Base-by-base conservation (phyloP, 2,113 vertebrate genomes). In the Myocastor coypus region DNA sequence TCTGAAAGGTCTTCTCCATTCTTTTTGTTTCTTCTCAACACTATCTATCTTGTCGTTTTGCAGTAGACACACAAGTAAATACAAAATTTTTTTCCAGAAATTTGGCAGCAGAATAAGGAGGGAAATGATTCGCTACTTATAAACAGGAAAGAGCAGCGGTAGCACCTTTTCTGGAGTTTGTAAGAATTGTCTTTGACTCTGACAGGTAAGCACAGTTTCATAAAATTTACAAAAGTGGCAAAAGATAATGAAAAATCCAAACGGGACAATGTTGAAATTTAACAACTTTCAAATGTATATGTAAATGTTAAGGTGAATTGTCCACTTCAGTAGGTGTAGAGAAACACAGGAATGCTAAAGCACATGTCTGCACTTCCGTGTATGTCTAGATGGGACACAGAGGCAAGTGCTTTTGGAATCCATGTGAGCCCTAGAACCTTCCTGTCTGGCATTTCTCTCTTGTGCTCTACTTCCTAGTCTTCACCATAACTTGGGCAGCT, bases 61-160 rank as follows among this genome's bases (percentile, higher is more conserved):
- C 40, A 50, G n/a, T 46, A 46, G n/a, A 93, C 28, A 32, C 55
- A 80, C 22, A 92, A 52, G 19, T 87, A 83, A 97, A 89, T 26
- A 61, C 16, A 93, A 8, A 59, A 75, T 19, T 95, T 52, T 68
- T 1, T 52, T 68, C 1, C 40, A 55, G 59, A 17, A 50, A 89
- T 83, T 0, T 86, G 37, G n/a, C 19, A 83, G 20, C 63, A 81
- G 32, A 30, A 12, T 28, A 64, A 57, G 10, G 52, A 87, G 7
- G 3, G 52, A 52, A 24, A 71, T 20, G 3, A 1, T 3, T 93
- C 52, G 12, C 6, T 68, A 88, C 57, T 91, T 95, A 85, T 63
- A 37, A 66, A 46, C 20, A 63, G 9, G 11, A 42, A 82, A 84
- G 22, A 83, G 30, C 3, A 68, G 4, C 69, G 73, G 28, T 40